Evolutionary conservation across 1,140 invertebrate genomes (phyloP).

Genomic region (Aporrectodea caliginosa): DNA sequence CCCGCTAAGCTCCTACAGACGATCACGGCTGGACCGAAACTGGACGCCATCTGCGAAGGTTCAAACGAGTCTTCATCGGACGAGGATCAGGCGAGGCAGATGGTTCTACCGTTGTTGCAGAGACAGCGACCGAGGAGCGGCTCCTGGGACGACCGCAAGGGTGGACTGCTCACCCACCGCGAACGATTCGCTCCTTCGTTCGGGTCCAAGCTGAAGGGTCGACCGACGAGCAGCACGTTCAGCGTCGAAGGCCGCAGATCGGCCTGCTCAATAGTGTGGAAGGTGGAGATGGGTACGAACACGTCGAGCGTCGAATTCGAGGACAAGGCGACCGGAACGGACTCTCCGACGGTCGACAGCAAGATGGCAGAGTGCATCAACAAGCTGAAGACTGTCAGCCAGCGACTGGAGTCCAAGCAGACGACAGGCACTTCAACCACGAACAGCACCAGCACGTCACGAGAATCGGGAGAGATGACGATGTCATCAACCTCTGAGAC

Average conservation of each 20-base stretch:
- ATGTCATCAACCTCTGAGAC: background rate
- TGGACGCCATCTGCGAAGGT: slow-evolving; percentile 27
- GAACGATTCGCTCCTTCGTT: background rate
- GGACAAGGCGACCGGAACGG: slow-evolving; percentile 25
- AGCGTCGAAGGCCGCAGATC: background rate
- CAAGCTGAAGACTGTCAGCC: slow-evolving; percentile 31
- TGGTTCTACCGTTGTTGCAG: background rate
- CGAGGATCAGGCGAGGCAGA: background rate
- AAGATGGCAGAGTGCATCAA: slow-evolving; percentile 34
- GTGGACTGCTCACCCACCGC: background rate
- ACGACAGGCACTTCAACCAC: background rate
- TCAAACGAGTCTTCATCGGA: slow-evolving; percentile 11
- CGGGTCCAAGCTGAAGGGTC: background rate
- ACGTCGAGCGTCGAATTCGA: slow-evolving; percentile 7
- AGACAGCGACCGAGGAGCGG: too few relatives aligned
- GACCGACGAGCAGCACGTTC: background rate
- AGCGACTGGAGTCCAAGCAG: slow-evolving; percentile 23
- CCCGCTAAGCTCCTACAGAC: background rate
- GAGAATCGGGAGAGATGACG: background rate
- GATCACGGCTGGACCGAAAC: background rate
- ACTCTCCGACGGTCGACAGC: slow-evolving; percentile 6
- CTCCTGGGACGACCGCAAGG: too few relatives aligned
- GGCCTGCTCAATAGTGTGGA: background rate
- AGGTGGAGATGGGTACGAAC: slow-evolving; percentile 28
- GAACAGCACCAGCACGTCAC: background rate